Percentiles rank a stretch among this genome's conserved stretches.
These are phyloP conservation scores for Spilogale gracilis DNA, from an alignment of 2,113 vertebrate species.

Conservation along the genomic window DNA sequence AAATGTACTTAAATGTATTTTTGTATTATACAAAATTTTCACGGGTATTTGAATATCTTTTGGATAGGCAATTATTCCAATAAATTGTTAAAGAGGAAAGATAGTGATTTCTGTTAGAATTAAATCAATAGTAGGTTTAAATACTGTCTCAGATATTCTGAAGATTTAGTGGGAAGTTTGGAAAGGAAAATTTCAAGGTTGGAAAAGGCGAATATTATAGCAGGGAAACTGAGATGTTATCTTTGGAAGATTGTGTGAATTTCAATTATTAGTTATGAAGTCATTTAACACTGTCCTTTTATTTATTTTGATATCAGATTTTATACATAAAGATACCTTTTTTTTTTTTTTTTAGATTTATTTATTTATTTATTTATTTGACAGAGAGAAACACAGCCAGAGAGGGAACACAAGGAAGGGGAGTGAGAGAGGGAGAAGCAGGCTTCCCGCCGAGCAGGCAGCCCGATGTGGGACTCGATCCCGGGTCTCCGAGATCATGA, in stretches of 20 bases:
- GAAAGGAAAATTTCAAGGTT: constrained; percentile 15
- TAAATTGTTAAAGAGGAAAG: not conserved
- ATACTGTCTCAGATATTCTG: not conserved
- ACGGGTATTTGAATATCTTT: not conserved
- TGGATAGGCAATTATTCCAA: not conserved
- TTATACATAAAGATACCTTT: constrained; percentile 51
- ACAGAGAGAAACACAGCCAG: too few species aligned
- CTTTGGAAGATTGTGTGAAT: constrained; percentile 46
- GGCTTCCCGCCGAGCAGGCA: too few species aligned
- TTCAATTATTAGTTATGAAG: constrained; percentile 57
- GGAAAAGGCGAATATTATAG: constrained; percentile 37
- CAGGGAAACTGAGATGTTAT: constrained; percentile 36
- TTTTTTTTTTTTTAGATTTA: constrained; percentile 53
- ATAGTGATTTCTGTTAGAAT: not conserved
- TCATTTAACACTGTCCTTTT: constrained; percentile 53
- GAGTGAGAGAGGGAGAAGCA: too few species aligned
- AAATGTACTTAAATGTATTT: not conserved
- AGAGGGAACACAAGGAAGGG: too few species aligned
- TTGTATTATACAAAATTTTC: not conserved
- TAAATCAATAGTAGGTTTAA: not conserved
- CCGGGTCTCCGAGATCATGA: too few species aligned
- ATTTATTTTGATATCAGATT: not conserved
- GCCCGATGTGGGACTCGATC: too few species aligned
- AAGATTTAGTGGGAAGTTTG: not conserved
- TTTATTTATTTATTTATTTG: too few species aligned